Conservation (phyloP, 2,888 invertebrate species). For the Pristionchus entomophagus region DNA sequence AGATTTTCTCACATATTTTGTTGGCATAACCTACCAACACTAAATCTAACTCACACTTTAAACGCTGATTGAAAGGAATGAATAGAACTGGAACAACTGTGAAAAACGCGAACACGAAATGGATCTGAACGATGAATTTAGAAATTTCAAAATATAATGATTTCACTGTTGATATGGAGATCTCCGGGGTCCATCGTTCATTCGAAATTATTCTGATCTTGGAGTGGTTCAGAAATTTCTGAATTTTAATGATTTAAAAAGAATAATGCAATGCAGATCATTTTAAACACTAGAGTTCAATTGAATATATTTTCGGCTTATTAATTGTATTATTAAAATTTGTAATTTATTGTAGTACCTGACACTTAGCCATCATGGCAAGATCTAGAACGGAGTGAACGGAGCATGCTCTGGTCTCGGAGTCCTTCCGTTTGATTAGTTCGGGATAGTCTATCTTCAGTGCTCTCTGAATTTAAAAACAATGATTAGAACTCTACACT, state of each 20-base stretch:
- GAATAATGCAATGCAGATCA: no score
- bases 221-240: slow-evolving; percentile 33
- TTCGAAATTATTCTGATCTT: slow-evolving; percentile 1
- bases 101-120: neutral
- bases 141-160: neutral
- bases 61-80: neutral
- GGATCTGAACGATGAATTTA: neutral
- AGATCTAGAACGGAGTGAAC: slow-evolving; percentile 12
- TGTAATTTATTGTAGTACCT: no score
- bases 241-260: no score
- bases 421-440: neutral
- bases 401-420: neutral
- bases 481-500: neutral
- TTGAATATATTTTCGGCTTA: no score
- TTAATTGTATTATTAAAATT: no score
- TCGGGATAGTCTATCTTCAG: neutral
- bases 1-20: no score
- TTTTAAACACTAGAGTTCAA: no score
- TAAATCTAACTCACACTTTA: neutral
- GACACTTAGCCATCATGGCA: slow-evolving; percentile 34
- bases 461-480: neutral
- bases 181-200: slow-evolving; percentile 30
- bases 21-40: no score
- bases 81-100: slow-evolving; percentile 4
- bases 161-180: neutral